Evolutionary conservation across 2,797 vertebrate genomes (phyloP).

Genomic region (Dendrocincla tyrannina): DNA sequence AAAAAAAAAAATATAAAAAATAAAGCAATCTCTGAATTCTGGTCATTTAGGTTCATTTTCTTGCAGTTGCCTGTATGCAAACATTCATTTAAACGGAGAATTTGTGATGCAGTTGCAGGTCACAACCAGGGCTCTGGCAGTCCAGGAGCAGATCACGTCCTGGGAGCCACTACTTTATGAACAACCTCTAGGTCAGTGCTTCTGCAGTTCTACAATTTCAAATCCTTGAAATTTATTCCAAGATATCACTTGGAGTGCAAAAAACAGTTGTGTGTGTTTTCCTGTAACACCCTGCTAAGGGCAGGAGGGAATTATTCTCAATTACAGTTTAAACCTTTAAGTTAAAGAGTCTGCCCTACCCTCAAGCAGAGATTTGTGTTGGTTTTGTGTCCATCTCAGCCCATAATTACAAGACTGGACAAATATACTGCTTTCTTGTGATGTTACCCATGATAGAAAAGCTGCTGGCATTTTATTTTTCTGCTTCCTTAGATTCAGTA

Average conservation of each 20-base stretch:
- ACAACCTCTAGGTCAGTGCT: background rate
- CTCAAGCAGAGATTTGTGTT: background rate
- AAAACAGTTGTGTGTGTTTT: fast-evolving
- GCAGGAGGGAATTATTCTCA: background rate
- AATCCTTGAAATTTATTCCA: background rate
- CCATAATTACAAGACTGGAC: background rate
- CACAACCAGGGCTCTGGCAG: background rate
- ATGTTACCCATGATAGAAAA: background rate
- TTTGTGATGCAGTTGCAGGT: background rate
- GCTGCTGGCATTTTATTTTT: background rate
- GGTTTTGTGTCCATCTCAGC: background rate
- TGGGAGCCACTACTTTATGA: fast-evolving
- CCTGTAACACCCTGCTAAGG: background rate
- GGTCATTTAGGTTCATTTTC: background rate
- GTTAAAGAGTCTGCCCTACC: background rate
- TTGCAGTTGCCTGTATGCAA: background rate
- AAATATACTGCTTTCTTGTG: background rate
- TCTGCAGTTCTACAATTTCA: background rate
- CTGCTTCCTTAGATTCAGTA: background rate
- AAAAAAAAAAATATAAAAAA: background rate
- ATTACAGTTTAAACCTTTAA: background rate
- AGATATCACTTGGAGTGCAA: background rate
- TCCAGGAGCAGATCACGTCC: background rate
- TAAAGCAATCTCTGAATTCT: background rate
- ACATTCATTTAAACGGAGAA: background rate